Percentiles rank a stretch among this genome's conserved stretches.
These are phyloP conservation scores for Patella caerulea DNA, from an alignment of 2,888 invertebrate species.

Conservation along the genomic window DNA sequence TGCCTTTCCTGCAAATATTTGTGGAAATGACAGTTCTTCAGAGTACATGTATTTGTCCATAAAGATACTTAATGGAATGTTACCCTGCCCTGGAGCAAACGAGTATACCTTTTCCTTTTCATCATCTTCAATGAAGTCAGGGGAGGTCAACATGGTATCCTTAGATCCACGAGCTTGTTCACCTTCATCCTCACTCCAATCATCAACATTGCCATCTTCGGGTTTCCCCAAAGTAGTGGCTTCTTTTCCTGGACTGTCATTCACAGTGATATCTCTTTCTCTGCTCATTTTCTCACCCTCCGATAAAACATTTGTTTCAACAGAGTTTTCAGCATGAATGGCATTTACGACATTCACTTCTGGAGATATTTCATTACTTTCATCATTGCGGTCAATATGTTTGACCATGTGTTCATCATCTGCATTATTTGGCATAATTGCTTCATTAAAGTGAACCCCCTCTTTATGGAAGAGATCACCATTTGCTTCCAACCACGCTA, in stretches of 20 bases:
- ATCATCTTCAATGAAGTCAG: neutral
- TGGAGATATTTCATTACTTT: neutral
- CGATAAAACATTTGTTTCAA: no score
- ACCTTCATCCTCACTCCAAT: neutral
- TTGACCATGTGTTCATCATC: neutral
- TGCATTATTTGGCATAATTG: neutral
- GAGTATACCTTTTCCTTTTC: neutral
- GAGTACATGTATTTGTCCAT: neutral
- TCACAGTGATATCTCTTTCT: no score
- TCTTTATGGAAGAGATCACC: neutral
- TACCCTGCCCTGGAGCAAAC: no score
- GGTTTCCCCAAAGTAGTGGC: no score
- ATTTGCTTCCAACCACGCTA: neutral
- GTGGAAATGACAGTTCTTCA: conserved; percentile 19
- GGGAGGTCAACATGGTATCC: neutral
- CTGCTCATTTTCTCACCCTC: no score
- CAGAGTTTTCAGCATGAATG: no score
- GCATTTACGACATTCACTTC: no score
- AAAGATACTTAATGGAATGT: no score
- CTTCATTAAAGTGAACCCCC: no score
- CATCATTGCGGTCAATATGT: neutral
- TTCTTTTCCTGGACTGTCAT: no score
- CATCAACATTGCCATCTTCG: no score
- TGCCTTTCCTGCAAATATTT: no score
- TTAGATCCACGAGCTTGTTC: neutral